A percentile compares a stretch with the other conserved stretches of the same genome.
phyloP scores from a whole-genome alignment of 2,113 vertebrate species.

The Marmota monax region DNA sequence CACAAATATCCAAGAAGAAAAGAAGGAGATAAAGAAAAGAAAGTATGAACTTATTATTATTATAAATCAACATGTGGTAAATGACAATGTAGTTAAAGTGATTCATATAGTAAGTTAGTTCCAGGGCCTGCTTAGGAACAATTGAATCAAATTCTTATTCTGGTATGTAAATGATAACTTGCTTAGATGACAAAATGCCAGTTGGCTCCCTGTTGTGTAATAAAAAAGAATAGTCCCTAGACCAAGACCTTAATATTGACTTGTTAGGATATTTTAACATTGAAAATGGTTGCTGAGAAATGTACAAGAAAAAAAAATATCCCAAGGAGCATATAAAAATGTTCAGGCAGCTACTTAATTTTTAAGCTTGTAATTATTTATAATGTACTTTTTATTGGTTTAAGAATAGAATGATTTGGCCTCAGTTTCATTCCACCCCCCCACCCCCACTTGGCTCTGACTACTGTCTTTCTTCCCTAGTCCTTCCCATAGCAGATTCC shows the following conservation, averaged over 20 bases:
- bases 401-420: conserved; percentile 67
- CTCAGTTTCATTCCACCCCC: conserved; percentile 53
- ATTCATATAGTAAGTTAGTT: conserved; percentile 79
- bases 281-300: conserved; percentile 82
- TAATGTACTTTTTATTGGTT: conserved; percentile 76
- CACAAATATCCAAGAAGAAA: not conserved
- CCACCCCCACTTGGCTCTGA: accelerated
- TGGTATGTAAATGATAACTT: conserved; percentile 77
- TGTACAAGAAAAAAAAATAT: conserved; percentile 78
- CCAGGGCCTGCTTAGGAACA: conserved; percentile 77
- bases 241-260: conserved; percentile 63
- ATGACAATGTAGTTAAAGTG: conserved; percentile 72
- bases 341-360: conserved; percentile 84
- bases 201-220: conserved; percentile 68
- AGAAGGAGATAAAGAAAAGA: not conserved
- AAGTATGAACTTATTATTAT: conserved; percentile 74
- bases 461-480: not conserved
- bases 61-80: conserved; percentile 75
- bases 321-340: conserved; percentile 78
- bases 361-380: conserved; percentile 81
- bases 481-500: not conserved
- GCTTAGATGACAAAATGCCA: conserved; percentile 78
- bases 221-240: conserved; percentile 78
- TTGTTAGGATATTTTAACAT: conserved; percentile 82
- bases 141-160: conserved; percentile 84